These are phyloP conservation scores for Catalaphyllia jardinei DNA, from an alignment of 64 coral and sea anemone genomes.

Conservation along the genomic window DNA sequence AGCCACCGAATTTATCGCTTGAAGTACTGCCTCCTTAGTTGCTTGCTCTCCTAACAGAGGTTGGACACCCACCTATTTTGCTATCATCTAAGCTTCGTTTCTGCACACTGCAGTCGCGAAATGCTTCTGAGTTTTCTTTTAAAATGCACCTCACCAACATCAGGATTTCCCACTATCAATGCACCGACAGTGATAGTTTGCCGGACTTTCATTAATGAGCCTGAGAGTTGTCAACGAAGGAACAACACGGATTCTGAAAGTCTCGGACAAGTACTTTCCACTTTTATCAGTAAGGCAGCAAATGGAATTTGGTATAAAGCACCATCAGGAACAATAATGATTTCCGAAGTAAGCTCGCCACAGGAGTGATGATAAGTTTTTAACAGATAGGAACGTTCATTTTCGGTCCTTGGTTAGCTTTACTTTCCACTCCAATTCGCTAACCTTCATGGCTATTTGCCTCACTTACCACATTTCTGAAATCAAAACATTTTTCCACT, in stretches of 20 bases:
- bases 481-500: background rate
- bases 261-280: background rate
- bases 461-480: background rate
- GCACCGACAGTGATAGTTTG: background rate
- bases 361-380: constrained; percentile 1
- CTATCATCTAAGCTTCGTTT: background rate
- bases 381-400: background rate
- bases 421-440: background rate
- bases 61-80: background rate
- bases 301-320: background rate
- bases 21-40: background rate
- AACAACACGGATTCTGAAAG: background rate
- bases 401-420: background rate
- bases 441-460: background rate
- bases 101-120: background rate
- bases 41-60: background rate
- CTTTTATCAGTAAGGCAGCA: background rate
- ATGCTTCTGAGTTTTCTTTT: background rate
- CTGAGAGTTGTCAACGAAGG: too few relatives aligned
- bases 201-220: background rate
- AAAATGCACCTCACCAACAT: background rate
- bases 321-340: too few relatives aligned
- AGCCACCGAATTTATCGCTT: background rate
- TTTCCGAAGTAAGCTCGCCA: background rate
- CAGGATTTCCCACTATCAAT: background rate